Base-by-base conservation (phyloP, 1,140 invertebrate genomes). In the Heliconius congener region DNA sequence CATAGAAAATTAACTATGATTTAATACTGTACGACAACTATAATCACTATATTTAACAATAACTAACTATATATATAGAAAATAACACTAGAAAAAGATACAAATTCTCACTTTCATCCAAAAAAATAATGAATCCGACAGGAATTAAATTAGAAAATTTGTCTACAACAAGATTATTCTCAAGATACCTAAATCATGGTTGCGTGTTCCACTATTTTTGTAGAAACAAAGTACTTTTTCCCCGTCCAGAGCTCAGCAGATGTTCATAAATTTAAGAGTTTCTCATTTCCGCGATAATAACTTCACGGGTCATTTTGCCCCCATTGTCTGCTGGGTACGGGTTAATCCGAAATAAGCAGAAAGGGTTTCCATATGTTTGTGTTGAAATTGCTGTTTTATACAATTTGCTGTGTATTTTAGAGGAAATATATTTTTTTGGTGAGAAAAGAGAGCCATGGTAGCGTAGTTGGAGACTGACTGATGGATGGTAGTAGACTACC, bases 251-350 rank as follows among this genome's bases (percentile, higher is more conserved):
- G 42, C 60, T 66, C 70, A 80, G 81, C 83, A 87, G 84, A 81
- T 88, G 86, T 86, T 85, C 87, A 86, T 89, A 90, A 90, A 90
- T 87, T 81, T 77, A 87, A 85, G 81, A 85, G 85, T 88, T 90
- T 88, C 84, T 85, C 85, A 84, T 88, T 88, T 86, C 81, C 73
- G 73, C 75, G 81, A 85, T 87, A 87, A 88, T 90, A 90, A 85
- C 83, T 74, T 84, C 78, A 86, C 84, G 85, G 84, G 77, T 82
- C 81, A 83, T 86, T 85, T 86, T 86, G 81, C 83, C 81, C 81
- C 83, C n/a, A 85, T 88, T 86, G 30, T 74, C 83, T 83, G 70
- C 76, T 80, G 72, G 72, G 71, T 79, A 77, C 70, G 80, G 80
- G 82, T 78, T 79, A 82, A 85, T 73, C 77, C 74, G 74, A 74